Base-by-base conservation (phyloP, 2,888 invertebrate species). In the Ochropacha duplaris region DNA sequence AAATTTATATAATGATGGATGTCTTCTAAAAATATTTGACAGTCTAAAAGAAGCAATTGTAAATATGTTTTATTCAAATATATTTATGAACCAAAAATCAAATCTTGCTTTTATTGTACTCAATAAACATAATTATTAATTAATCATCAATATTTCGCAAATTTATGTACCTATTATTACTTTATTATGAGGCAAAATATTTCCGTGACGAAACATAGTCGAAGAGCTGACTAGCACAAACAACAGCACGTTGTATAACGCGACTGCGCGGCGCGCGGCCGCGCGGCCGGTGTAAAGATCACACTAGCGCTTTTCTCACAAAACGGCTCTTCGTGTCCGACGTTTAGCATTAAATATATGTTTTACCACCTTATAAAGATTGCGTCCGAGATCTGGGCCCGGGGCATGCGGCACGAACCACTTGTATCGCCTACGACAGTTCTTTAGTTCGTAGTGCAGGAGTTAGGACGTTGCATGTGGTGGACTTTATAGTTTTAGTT, bases 291-390 rank as follows among this genome's bases (percentile, higher is more conserved):
- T 44, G 44, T 44, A 60, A 68, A 71, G 74, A 75, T 75, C 78
- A 80, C 75, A 74, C 73, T 71, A 55, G 70, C 68, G 57, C 66
- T 68, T 80, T 84, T 81, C 83, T 76, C 82, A 76, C 76, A 77
- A 69, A 69, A 74, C 69, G 61, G 72, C 72, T 66, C 70, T 76
- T 86, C 88, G 87, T 85, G 88, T 82, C 78, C 76, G 80, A 74
- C 83, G 81, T 86, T 90, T 90, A 91, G 85, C 88, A 88, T 92
- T 91, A 90, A 91, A 91, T 91, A 91, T 91, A 91, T 91, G 92
- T 92, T 92, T 92, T 91, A 92, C 90, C 92, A 91, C 92, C 89
- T 92, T 91, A 90, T 91, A 91, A 90, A 91, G 91, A 91, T 90
- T 83, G 88, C 81, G 89, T 80, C 76, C 72, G 79, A 78, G 90